A percentile compares a stretch with the other conserved stretches of the same genome.
Evolutionary conservation across 1,140 invertebrate genomes (phyloP).

Genomic region (Nilaparvata lugens): DNA sequence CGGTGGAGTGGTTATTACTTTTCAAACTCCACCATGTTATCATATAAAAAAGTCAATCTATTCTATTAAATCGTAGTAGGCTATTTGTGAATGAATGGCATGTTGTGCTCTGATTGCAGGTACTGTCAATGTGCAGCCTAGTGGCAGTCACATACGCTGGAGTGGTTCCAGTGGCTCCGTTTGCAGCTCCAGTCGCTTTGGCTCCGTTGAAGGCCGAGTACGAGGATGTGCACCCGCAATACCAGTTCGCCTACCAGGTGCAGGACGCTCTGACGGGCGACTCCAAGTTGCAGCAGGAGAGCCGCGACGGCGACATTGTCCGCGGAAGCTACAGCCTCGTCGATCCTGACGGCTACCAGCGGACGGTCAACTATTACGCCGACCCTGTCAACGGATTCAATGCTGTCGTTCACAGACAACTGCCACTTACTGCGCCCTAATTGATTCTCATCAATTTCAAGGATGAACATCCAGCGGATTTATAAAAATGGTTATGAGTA

Average conservation of each 20-base stretch:
- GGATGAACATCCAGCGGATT: no score
- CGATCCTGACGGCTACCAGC: slow-evolving; percentile 32
- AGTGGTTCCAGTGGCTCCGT: slow-evolving; percentile 4
- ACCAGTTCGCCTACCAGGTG: slow-evolving; percentile 43
- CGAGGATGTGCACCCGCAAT: slow-evolving; percentile 32
- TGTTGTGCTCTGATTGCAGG: no score
- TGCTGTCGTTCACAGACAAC: slow-evolving; percentile 28
- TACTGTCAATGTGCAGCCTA: no score
- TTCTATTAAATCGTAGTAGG: no score
- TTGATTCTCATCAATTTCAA: not conserved
- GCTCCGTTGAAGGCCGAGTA: slow-evolving; percentile 19
- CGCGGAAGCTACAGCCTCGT: slow-evolving; percentile 36
- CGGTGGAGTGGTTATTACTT: no score
- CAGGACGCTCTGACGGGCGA: slow-evolving; percentile 45
- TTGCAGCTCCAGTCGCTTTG: slow-evolving; percentile 8
- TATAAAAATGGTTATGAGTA: no score
- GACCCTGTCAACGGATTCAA: slow-evolving; percentile 38
- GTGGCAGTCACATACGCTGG: slow-evolving; percentile 4
- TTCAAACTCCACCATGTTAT: no score
- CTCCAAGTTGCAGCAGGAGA: slow-evolving; percentile 44
- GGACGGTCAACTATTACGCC: slow-evolving; percentile 36
- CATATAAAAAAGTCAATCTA: no score
- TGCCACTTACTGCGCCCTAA: not conserved
- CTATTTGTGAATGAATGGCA: no score
- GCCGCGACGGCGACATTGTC: slow-evolving; percentile 43